These are phyloP conservation scores for Octomys mimax DNA, from an alignment of 2,797 vertebrate species.

Conservation along the genomic window DNA sequence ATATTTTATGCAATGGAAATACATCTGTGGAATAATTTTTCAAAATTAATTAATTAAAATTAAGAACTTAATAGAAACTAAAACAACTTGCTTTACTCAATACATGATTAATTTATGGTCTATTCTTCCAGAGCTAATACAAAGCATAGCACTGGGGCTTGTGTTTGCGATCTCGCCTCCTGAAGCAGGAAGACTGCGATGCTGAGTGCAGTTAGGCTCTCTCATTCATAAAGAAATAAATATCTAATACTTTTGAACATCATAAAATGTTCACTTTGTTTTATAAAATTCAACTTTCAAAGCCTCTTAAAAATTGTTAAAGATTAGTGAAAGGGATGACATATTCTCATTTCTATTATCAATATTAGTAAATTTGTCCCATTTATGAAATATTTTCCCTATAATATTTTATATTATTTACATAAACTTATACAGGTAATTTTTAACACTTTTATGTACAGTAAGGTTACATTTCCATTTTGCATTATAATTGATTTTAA, in stretches of 20 bases:
- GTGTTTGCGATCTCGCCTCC: not conserved
- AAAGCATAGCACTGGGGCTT: not conserved
- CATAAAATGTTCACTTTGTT: slow-evolving; percentile 32
- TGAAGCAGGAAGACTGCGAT: not conserved
- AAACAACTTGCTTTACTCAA: slow-evolving; percentile 26
- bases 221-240: not conserved
- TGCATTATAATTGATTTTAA: slow-evolving; percentile 28
- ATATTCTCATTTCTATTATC: slow-evolving; percentile 34
- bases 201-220: not conserved
- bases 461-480: not conserved
- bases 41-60: slow-evolving; percentile 8
- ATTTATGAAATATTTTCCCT: not conserved
- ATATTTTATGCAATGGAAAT: slow-evolving; percentile 98
- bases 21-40: slow-evolving; percentile 89
- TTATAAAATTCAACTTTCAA: slow-evolving; percentile 47
- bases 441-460: not conserved
- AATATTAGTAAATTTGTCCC: not conserved
- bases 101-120: not conserved
- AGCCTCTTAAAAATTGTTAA: slow-evolving; percentile 53
- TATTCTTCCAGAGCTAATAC: slow-evolving; percentile 53
- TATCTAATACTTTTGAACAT: not conserved
- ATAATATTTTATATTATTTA: slow-evolving; percentile 30
- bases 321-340: not conserved
- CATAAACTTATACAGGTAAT: not conserved
- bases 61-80: slow-evolving; percentile 14